Conservation (phyloP, 2,888 invertebrate species). For the Ctenicera cuprea region DNA sequence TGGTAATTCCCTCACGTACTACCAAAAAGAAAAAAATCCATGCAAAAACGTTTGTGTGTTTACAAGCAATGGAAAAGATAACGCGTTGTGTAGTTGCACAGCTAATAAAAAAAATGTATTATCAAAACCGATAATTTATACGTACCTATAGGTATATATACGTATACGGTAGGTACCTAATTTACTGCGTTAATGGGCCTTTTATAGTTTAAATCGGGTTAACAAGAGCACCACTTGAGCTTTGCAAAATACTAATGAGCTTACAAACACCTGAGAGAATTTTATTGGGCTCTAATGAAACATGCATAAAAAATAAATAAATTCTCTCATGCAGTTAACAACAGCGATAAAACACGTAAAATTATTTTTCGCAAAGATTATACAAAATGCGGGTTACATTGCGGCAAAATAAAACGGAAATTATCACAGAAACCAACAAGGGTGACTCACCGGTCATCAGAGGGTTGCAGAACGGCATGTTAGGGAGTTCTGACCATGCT, state of each 20-base stretch:
- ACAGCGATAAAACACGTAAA: not conserved
- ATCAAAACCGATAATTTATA: not conserved
- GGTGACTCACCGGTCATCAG: slow-evolving; percentile 57
- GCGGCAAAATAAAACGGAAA: not conserved
- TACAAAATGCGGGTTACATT: too few species aligned
- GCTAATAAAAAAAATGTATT: not conserved
- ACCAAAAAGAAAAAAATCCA: not conserved
- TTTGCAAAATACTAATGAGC: not conserved
- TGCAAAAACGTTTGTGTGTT: not conserved
- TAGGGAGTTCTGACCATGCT: slow-evolving; percentile 56
- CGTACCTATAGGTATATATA: not conserved
- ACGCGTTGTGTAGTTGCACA: not conserved
- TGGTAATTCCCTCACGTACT: not conserved
- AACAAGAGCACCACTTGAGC: not conserved
- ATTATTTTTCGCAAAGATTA: not conserved
- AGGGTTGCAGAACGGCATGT: slow-evolving; percentile 55
- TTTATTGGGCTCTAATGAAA: not conserved
- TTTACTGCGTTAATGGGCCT: not conserved
- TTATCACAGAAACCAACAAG: slow-evolving; percentile 6
- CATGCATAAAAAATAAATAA: slow-evolving; percentile 16
- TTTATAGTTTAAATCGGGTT: not conserved
- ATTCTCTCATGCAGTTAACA: not conserved
- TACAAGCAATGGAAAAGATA: slow-evolving; percentile 2
- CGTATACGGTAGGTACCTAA: not conserved
- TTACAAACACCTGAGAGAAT: not conserved